These are phyloP conservation scores for Poicephalus meyeri DNA, from an alignment of 2,113 vertebrate genomes.

Conservation along the genomic window DNA sequence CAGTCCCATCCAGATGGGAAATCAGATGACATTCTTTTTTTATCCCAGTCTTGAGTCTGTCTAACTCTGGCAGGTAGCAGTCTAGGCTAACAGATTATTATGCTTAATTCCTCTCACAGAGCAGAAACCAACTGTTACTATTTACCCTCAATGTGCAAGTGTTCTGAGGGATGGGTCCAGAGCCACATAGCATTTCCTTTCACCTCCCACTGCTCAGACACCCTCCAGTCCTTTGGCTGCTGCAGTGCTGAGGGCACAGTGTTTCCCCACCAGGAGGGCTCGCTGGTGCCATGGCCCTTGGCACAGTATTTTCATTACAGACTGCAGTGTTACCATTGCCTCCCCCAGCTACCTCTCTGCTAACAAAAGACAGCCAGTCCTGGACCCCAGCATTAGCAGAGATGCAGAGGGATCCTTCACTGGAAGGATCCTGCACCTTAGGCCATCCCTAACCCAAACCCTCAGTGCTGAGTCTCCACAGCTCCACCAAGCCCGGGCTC, in stretches of 20 bases:
- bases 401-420: accelerated
- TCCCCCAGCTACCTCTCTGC: not conserved
- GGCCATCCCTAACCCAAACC: not conserved
- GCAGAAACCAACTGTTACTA: slow-evolving; percentile 32
- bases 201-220: not conserved
- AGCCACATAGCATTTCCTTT: not conserved
- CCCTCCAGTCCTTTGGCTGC: not conserved
- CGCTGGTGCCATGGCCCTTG: not conserved
- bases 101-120: slow-evolving; percentile 29
- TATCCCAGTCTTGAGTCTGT: slow-evolving; percentile 32
- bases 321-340: not conserved
- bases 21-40: slow-evolving; percentile 61
- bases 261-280: not conserved
- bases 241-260: accelerated
- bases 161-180: not conserved
- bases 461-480: not conserved
- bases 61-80: slow-evolving; percentile 60
- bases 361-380: not conserved
- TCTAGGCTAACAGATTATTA: slow-evolving; percentile 56
- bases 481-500: accelerated
- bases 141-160: not conserved
- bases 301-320: not conserved
- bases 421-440: not conserved
- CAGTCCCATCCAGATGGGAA: slow-evolving; percentile 61
- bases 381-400: not conserved